Percentiles rank a stretch among this genome's conserved stretches.
Conservation (phyloP, 2,888 invertebrate genomes). For the Oligia strigilis region DNA sequence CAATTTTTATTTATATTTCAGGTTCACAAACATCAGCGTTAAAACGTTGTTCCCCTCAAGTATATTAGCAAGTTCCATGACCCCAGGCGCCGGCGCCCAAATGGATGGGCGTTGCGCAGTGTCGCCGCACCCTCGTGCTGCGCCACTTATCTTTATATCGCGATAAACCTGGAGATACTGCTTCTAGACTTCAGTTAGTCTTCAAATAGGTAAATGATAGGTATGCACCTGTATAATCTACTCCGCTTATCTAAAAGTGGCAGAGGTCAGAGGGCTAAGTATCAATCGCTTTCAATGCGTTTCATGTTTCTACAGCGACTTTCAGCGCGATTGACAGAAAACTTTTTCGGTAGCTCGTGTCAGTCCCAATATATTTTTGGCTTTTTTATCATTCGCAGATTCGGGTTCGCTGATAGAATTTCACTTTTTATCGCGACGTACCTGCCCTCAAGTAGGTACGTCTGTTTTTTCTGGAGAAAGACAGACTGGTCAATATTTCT, state of each 20-base stretch:
- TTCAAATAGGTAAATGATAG: not conserved
- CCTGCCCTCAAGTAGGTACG: not conserved
- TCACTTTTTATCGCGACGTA: not conserved
- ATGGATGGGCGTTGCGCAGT: conserved; percentile 52
- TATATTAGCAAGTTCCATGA: conserved; percentile 53
- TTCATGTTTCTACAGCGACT: not conserved
- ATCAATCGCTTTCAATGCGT: not conserved
- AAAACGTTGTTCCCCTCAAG: conserved; percentile 19
- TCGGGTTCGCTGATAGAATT: not conserved
- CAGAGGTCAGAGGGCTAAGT: not conserved
- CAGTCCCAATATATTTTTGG: not conserved
- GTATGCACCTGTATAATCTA: not conserved
- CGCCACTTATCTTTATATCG: conserved; percentile 52
- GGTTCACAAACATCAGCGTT: not conserved
- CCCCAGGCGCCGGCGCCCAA: conserved; percentile 28
- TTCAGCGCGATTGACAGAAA: not conserved
- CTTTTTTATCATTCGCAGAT: not conserved
- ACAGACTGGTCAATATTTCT: not conserved
- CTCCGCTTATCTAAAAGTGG: not conserved
- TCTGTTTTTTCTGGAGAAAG: not conserved
- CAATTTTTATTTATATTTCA: not conserved
- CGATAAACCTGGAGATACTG: conserved; percentile 33
- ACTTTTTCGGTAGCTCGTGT: not conserved
- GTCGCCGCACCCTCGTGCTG: conserved; percentile 31
- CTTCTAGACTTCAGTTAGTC: conserved; percentile 23